Percentiles rank a stretch among this genome's conserved stretches.
phyloP scores from a whole-genome alignment of 2,888 invertebrate species.

The Drosophila neutralis region DNA sequence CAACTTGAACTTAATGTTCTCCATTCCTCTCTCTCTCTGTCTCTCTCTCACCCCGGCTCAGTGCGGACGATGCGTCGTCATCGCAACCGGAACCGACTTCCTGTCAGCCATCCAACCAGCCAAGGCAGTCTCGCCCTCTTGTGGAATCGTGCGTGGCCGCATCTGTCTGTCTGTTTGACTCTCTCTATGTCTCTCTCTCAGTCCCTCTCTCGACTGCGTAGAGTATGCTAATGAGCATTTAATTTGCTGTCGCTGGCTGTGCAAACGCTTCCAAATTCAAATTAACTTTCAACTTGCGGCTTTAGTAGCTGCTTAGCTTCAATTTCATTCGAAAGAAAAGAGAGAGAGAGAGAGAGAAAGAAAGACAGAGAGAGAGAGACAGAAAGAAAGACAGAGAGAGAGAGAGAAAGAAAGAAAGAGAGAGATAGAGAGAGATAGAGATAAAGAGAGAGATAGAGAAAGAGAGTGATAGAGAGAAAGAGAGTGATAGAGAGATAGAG shows the following conservation, averaged over 20 bases:
- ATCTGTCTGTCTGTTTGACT: slow-evolving; percentile 20
- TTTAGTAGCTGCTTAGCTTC: slow-evolving; percentile 62
- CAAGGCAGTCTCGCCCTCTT: slow-evolving; percentile 2
- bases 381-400: accelerated
- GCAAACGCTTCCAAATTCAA: slow-evolving; percentile 62
- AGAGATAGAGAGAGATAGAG: no score
- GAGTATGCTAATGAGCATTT: slow-evolving; percentile 74
- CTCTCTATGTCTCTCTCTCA: not conserved
- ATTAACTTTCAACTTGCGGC: slow-evolving; percentile 68
- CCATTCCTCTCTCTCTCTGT: not conserved
- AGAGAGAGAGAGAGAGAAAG: no score
- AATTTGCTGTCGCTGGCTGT: slow-evolving; percentile 54
- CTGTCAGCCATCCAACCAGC: slow-evolving; percentile 21
- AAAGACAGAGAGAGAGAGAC: accelerated
- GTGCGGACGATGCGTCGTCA: slow-evolving; percentile 24
- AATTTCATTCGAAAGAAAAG: slow-evolving; percentile 54
- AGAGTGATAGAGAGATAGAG: no score
- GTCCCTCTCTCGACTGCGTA: slow-evolving; percentile 34
- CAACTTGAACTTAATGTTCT: slow-evolving; percentile 27
- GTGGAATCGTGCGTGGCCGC: slow-evolving; percentile 50
- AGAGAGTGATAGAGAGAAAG: no score
- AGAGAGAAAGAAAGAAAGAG: accelerated
- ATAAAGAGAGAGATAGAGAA: no score
- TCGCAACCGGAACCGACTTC: slow-evolving; percentile 41
- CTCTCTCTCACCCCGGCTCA: not conserved